These are phyloP conservation scores for Oeneis ivallda DNA, from an alignment of 2,888 invertebrate species.

Conservation along the genomic window DNA sequence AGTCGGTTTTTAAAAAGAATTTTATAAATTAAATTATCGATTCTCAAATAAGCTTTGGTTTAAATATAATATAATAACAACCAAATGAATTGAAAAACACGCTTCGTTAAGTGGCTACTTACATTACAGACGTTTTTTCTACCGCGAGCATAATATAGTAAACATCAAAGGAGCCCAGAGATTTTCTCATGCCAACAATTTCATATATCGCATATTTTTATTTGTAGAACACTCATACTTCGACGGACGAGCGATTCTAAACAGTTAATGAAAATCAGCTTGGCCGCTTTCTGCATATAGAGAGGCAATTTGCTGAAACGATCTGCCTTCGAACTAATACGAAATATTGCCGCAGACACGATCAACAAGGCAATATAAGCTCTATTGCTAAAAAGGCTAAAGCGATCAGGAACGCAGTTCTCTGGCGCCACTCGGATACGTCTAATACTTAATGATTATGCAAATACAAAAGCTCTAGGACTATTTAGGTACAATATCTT, in stretches of 20 bases:
- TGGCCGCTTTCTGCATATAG: conserved; percentile 72
- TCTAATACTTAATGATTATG: conserved; percentile 61
- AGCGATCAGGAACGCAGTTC: conserved; percentile 34
- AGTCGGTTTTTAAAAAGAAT: no score
- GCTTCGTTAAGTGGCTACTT: background rate
- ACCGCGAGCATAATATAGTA: conserved; percentile 1
- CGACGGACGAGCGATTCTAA: conserved; percentile 54
- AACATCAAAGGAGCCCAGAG: conserved; percentile 9
- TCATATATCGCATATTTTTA: conserved; percentile 28
- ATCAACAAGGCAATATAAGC: conserved; percentile 47
- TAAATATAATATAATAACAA: background rate
- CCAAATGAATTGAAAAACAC: conserved; percentile 7
- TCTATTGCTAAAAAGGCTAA: conserved; percentile 43
- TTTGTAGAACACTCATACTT: conserved; percentile 50
- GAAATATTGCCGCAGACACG: conserved; percentile 54
- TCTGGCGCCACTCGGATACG: conserved; percentile 36
- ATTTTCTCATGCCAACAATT: conserved; percentile 11
- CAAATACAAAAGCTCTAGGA: conserved; percentile 56
- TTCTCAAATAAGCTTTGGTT: no score
- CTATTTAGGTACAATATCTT: conserved; percentile 57
- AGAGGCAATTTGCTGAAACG: conserved; percentile 71
- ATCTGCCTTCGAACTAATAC: conserved; percentile 65
- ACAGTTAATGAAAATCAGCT: conserved; percentile 73
- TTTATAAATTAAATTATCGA: background rate
- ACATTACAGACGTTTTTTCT: background rate